Evolutionary conservation across 2,113 vertebrate genomes (phyloP).

Genomic region (Vimba vimba): DNA sequence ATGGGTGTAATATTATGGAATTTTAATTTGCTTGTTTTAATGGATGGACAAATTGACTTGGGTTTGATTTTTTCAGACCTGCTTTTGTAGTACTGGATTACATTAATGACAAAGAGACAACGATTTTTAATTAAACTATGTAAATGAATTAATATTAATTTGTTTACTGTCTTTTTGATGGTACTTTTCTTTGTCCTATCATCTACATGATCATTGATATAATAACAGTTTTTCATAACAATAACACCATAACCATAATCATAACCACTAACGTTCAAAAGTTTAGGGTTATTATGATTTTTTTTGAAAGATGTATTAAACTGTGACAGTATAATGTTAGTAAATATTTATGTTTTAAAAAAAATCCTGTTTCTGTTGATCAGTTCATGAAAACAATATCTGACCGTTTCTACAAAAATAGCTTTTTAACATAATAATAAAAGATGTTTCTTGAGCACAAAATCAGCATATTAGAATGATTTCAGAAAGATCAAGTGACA

Average conservation of each 20-base stretch:
- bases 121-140: constrained; percentile 66
- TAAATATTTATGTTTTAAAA: no score
- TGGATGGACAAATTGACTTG: constrained; percentile 71
- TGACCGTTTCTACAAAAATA: background rate
- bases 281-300: background rate
- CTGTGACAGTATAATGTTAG: background rate
- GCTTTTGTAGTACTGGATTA: constrained; percentile 74
- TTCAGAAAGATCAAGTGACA: background rate
- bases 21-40: constrained; percentile 62
- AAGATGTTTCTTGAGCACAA: background rate
- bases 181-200: background rate
- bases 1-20: constrained; percentile 73
- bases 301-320: background rate
- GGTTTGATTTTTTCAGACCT: constrained; percentile 80
- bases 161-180: background rate
- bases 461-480: background rate
- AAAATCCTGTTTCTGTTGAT: background rate
- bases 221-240: background rate
- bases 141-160: constrained; percentile 31
- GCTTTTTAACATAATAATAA: background rate
- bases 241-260: background rate
- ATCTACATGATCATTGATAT: background rate
- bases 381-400: background rate
- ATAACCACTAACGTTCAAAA: background rate
- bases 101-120: constrained; percentile 60